Evolutionary conservation across 2,888 invertebrate species (phyloP).

Genomic region (Microctonus hyperodae): DNA sequence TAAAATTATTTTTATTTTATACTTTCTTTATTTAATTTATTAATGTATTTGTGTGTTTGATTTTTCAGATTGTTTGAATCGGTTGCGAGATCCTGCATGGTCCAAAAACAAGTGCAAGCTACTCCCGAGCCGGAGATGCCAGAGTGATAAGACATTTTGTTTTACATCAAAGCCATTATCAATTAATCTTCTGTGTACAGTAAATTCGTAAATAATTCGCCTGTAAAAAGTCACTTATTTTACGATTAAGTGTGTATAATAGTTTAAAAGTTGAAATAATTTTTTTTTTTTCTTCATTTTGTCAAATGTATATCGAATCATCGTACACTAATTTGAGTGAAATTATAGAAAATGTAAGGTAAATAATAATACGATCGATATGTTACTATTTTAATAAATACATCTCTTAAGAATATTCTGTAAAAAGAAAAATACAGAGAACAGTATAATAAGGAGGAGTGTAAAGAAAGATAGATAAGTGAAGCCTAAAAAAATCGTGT

Average conservation of each 20-base stretch:
- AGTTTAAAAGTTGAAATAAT: constrained; percentile 51
- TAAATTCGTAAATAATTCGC: constrained; percentile 50
- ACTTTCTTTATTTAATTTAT: constrained; percentile 13
- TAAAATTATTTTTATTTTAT: constrained; percentile 19
- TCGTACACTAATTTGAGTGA: constrained; percentile 49
- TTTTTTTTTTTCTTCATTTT: constrained; percentile 42
- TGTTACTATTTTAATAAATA: constrained; percentile 62
- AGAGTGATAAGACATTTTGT: constrained; percentile 70
- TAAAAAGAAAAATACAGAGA: constrained; percentile 47
- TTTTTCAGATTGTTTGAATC: constrained; percentile 88
- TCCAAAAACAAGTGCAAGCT: constrained; percentile 77
- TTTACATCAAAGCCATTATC: constrained; percentile 42
- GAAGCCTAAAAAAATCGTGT: constrained; percentile 52
- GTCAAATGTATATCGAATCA: constrained; percentile 50
- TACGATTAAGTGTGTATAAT: constrained; percentile 57
- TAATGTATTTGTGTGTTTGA: constrained; percentile 33
- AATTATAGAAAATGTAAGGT: constrained; percentile 42
- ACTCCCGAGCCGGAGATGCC: constrained; percentile 72
- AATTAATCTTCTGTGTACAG: constrained; percentile 56
- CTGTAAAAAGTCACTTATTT: constrained; percentile 62
- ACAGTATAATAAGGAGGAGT: constrained; percentile 24
- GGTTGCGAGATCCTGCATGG: constrained; percentile 95
- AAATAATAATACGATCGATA: constrained; percentile 53
- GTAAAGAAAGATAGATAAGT: constrained; percentile 51
- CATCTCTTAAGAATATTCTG: constrained; percentile 45